phyloP scores from a whole-genome alignment of 2,797 vertebrate genomes.

The Platalea minor region DNA sequence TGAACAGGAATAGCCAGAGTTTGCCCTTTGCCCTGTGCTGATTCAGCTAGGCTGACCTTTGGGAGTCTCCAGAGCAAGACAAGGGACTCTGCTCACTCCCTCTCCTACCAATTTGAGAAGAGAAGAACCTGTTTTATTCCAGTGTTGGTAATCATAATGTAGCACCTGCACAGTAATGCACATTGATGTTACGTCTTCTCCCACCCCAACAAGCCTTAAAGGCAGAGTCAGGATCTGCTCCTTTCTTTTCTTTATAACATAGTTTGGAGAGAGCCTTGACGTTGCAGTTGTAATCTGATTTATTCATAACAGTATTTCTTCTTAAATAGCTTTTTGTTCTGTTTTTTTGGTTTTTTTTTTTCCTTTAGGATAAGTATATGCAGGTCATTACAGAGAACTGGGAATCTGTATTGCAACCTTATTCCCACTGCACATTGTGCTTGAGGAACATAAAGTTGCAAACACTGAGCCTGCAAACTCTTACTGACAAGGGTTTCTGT shows the following conservation, averaged over 20 bases:
- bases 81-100: neutral
- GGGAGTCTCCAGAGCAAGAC: neutral
- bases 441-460: neutral
- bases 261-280: neutral
- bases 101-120: neutral
- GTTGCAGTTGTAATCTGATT: neutral
- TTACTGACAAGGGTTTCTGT: neutral
- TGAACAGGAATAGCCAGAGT: fast-evolving
- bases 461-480: neutral
- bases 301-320: neutral
- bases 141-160: neutral
- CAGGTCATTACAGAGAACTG: neutral
- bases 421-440: neutral
- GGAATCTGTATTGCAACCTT: neutral
- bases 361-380: neutral
- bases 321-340: neutral
- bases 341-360: neutral
- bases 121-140: neutral
- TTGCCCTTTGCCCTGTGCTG: neutral
- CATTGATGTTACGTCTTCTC: neutral
- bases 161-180: neutral
- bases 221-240: neutral
- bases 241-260: neutral
- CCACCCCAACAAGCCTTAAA: neutral
- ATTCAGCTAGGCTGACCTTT: neutral